A percentile compares a stretch with the other conserved stretches of the same genome.
phyloP scores from a whole-genome alignment of 2,797 vertebrate genomes.

The Remorina albescens region DNA sequence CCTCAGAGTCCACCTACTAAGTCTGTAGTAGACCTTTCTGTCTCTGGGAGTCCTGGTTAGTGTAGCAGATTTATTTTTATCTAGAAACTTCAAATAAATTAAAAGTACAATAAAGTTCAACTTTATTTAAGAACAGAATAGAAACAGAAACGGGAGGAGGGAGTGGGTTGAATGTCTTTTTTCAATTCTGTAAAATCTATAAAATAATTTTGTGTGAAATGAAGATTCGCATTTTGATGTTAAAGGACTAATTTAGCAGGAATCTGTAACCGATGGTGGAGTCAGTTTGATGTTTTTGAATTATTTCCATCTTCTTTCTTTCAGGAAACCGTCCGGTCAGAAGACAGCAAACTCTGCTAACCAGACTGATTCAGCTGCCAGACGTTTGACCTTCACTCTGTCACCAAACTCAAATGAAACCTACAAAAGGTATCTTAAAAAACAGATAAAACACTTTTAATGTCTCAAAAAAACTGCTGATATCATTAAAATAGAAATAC shows the following conservation, averaged over 20 bases:
- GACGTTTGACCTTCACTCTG: neutral
- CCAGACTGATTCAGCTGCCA: neutral
- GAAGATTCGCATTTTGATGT: neutral
- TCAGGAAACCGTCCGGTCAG: conserved; percentile 50
- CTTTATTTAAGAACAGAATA: neutral
- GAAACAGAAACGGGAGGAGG: too few relatives aligned
- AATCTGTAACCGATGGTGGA: too few relatives aligned
- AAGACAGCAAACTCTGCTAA: conserved; percentile 10
- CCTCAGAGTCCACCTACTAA: fast-evolving
- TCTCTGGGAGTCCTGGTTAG: too few relatives aligned
- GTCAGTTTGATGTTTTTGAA: neutral
- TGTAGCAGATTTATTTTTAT: too few relatives aligned
- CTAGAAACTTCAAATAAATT: too few relatives aligned
- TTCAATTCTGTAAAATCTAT: too few relatives aligned
- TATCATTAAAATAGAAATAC: too few relatives aligned
- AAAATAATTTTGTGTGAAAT: neutral
- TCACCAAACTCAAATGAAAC: conserved; percentile 23
- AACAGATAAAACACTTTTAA: neutral
- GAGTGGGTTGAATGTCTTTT: too few relatives aligned
- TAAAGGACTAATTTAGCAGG: neutral
- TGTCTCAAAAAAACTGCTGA: too few relatives aligned
- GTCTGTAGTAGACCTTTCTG: neutral
- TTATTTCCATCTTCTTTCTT: neutral
- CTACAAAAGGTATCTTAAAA: too few relatives aligned
- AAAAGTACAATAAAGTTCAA: neutral